Percentiles rank a stretch among this genome's conserved stretches.
These are phyloP conservation scores for Zaprionus inermis DNA, from an alignment of 1,140 invertebrate species.

Conservation along the genomic window DNA sequence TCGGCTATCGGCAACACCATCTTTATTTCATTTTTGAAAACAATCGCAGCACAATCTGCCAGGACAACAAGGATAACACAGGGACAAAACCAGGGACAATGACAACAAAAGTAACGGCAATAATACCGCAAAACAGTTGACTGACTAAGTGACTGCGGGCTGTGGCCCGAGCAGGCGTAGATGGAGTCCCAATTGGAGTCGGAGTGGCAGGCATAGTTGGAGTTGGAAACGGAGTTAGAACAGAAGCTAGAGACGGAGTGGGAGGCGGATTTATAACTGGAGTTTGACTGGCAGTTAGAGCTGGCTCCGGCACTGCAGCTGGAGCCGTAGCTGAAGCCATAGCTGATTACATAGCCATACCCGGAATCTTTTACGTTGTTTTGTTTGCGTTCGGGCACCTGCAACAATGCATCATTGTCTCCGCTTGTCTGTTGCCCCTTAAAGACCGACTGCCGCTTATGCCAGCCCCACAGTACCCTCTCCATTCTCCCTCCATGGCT, in stretches of 20 bases:
- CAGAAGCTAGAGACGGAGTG: no score
- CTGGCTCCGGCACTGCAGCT: no score
- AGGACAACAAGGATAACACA: constrained; percentile 36
- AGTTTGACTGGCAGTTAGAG: not conserved
- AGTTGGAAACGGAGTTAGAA: not conserved
- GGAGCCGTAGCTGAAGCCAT: no score
- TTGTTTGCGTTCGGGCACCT: constrained; percentile 26
- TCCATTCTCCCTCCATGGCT: not conserved
- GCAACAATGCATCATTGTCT: constrained; percentile 28
- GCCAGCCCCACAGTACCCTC: not conserved
- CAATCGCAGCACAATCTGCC: constrained; percentile 72
- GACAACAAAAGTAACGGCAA: constrained; percentile 55
- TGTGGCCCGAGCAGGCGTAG: not conserved
- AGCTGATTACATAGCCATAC: no score
- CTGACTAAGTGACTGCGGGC: constrained; percentile 64
- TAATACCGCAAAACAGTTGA: constrained; percentile 69
- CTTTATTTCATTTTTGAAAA: constrained; percentile 64
- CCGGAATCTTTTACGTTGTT: not conserved
- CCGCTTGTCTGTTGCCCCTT: not conserved
- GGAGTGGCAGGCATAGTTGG: not conserved
- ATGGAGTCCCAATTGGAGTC: not conserved
- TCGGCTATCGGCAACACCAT: constrained; percentile 68
- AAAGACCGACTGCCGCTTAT: not conserved
- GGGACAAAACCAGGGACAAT: constrained; percentile 37
- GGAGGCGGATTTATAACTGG: not conserved